Conservation (phyloP, 2,797 vertebrate species). For the Forpus xanthops region DNA sequence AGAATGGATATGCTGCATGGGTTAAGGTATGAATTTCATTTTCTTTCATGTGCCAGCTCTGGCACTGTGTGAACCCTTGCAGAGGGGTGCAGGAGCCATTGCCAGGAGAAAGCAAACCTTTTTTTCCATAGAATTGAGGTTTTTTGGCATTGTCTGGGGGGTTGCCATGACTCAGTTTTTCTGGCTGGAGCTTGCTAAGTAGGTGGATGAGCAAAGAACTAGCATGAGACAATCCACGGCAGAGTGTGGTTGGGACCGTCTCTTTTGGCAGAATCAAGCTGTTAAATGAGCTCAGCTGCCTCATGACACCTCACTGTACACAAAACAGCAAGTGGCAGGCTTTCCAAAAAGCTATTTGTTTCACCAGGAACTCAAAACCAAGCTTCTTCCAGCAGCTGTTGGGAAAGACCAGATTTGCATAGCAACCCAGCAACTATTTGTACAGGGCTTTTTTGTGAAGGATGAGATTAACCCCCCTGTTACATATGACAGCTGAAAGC, state of each 20-base stretch:
- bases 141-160: neutral
- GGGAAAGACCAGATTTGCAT: slow-evolving; percentile 40
- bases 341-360: slow-evolving; percentile 54
- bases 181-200: neutral
- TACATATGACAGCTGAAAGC: neutral
- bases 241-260: neutral
- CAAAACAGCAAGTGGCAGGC: slow-evolving; percentile 43
- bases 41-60: neutral
- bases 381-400: slow-evolving; percentile 37
- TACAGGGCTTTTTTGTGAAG: neutral
- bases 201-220: slow-evolving; percentile 5
- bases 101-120: neutral
- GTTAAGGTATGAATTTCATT: neutral
- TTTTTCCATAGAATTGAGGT: neutral
- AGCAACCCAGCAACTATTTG: neutral
- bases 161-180: neutral
- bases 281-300: slow-evolving; percentile 39
- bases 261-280: slow-evolving; percentile 31
- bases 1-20: neutral
- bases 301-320: slow-evolving; percentile 46
- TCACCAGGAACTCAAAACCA: slow-evolving; percentile 40
- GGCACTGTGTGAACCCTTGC: neutral
- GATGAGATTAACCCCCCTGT: neutral
- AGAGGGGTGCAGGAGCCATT: neutral
- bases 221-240: neutral